Evolutionary conservation across 2,113 vertebrate genomes (phyloP), one percentile per base, ranked within the genome.

Genomic region (Budorcas taxicolor): DNA sequence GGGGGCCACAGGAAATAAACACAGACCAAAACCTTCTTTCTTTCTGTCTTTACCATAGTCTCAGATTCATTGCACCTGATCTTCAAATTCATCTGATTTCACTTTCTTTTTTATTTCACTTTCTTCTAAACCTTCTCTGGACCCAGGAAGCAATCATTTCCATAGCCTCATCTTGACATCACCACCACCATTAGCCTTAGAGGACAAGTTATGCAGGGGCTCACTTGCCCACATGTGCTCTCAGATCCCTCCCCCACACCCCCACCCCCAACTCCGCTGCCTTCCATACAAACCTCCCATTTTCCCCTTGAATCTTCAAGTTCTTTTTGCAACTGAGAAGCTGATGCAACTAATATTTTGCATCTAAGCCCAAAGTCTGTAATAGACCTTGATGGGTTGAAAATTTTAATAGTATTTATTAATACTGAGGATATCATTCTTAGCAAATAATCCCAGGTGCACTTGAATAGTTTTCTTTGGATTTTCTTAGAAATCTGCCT

Each of bases 371-470:
- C 36, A 80, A 45, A 21, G 80, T 90, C 50, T 67, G 11, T 23
- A 50, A 74, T 5, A 17, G 76, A 45, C 7, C 4, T 7, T 2
- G 31, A 29, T 82, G 83, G 60, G 6, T 5, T 52, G 47, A 45
- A 71, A 71, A 8, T 87, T 92, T 81, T n/a, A 58, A 78, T 45
- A 82, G 27, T 74, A 45, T 45, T 67, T 87, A 92, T 84, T 62
- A 62, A 25, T 52, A 47, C 31, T 31, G 40, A 95, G 45, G 36
- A 5, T 55, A 57, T 7, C 19, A 21, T 74, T 84, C 83, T 76
- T 83, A 57, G 76, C 45, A 83, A 93, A 93, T 50, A 93, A n/a
- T 45, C 21, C 16, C 31, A 83, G 62, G 58, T 14, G 1, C 12
- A 87, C 74, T 47, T 90, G 21, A 92, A n/a, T 71, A 53, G 53